A percentile compares a stretch with the other conserved stretches of the same genome.
Conservation (phyloP, 2,113 vertebrate species). For the Dicrurus megarhynchus region DNA sequence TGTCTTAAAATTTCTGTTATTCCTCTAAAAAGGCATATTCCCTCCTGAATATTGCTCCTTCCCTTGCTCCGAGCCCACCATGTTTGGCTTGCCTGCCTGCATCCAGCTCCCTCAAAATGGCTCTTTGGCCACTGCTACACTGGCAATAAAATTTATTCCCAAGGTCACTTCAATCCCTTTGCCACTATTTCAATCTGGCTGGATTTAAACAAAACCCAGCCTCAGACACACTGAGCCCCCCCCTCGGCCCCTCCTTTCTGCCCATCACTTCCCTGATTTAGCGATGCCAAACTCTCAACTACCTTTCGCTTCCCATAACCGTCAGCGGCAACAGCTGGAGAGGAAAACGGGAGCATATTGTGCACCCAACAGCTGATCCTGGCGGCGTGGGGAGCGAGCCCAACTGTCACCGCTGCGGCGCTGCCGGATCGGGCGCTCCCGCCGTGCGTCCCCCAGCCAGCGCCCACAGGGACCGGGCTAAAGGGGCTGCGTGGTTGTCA, state of each 20-base stretch:
- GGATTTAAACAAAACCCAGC: not conserved
- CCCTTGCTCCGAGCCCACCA: not conserved
- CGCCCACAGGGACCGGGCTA: fast-evolving
- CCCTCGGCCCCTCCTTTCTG: not conserved
- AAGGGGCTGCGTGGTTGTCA: fast-evolving
- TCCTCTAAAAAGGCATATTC: not conserved
- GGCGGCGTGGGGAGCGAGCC: not conserved
- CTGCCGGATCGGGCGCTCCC: not conserved
- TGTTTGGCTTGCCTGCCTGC: not conserved
- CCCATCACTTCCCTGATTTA: not conserved
- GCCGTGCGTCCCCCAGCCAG: not conserved
- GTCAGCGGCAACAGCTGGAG: conserved; percentile 17
- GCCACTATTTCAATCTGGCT: not conserved
- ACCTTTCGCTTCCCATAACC: conserved; percentile 21
- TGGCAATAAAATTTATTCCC: not conserved
- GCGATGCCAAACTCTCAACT: not conserved
- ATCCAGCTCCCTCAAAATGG: conserved; percentile 47
- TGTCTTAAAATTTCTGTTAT: not conserved
- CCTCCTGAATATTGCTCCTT: not conserved
- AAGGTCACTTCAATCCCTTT: conserved; percentile 32
- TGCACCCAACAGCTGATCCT: conserved; percentile 12
- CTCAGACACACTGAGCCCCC: not conserved
- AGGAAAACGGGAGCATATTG: not conserved
- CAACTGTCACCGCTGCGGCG: not conserved
- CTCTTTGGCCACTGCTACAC: conserved; percentile 11